Evolutionary conservation across 30 jellyfish, hydroid and myxozoan species (phyloP), one percentile per base, ranked within the genome.

Genomic region (Chironex yamaguchii): DNA sequence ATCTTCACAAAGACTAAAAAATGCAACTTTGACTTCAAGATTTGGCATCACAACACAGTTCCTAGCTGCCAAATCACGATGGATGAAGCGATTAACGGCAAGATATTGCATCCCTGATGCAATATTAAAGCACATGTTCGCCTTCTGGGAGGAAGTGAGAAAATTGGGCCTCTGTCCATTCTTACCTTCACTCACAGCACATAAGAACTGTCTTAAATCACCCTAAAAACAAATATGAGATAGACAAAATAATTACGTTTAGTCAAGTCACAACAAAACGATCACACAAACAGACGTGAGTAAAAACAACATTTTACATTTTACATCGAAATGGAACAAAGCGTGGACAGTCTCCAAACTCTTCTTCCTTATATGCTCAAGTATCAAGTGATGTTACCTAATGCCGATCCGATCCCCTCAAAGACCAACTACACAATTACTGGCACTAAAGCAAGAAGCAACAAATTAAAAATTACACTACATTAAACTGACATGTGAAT

Each of bases 21-120:
- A 93, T n/a, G 98, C 91, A 22, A 93, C 97, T 76, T 87, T 87
- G 36, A 93, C 90, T 17, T 62, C 79, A 30, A 83, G 36, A 48
- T 93, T 92, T 17, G 98, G 58, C 42, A 67, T 66, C 29, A 88
- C 96, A 29, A 93, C 79, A 76, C 98, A 93, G 88, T 93, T 93
- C 9, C 98, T 90, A 29, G 97, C 93, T 1, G 98, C 98, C 4
- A 93, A 91, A 52, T 93, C 98, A 34, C 96, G 97, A 84, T 93
- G 98, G 1, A 93, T 82, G 48, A 87, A 71, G n/a, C 94, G 90
- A 49, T 81, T 86, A 25, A 77, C 86, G 1, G 94, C 58, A 9
- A 93, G 93, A 72, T 93, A 87, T 25, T 87, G 96, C 98, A 93
- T 93, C 3, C 97, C 98, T 2, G 69, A 49, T 29, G 98, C 97